Evolutionary conservation across 1,140 invertebrate genomes (phyloP), one percentile per base, ranked within the genome.

Genomic region (Neomicropteryx cornuta): DNA sequence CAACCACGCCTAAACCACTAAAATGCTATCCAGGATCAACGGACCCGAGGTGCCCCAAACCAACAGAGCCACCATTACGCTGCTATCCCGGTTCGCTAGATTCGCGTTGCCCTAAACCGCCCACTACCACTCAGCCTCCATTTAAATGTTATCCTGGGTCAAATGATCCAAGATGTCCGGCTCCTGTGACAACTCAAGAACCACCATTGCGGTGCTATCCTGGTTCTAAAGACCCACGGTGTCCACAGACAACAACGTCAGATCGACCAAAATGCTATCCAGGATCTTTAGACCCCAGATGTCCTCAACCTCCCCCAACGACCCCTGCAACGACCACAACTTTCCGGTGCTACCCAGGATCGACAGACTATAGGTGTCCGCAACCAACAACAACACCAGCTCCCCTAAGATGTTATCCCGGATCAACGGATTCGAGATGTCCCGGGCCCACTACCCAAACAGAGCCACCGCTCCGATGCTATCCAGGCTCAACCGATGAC

Each of bases 31-130:
- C 56, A 29, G 58, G 55, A 6, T 51, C 49, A 18, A 43, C 33
- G 3, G 58, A 54, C 43, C 49, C 33, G 32, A 42, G 47, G 23
- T 61, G 54, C 38, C 23, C 43, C 21, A 27, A 17, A 23, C 38
- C 36, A 4, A 13, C 18, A 14, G 11, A 21, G 18, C 28, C 45
- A 1, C 46, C 51, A 6, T 37, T 45, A 11, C 53, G 47, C 33
- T 62, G 60, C 32, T 64, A 50, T 27, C 58, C 61, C 2, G 63
- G 63, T 18, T 60, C 59, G 18, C 49, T 48, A 18, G 65, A 67
- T 55, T 59, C 64, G 4, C 54, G 60, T 14, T 68, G 64, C 24
- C 55, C 59, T 4, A 42, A 50, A 21, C 48, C 49, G 5, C 47
- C 49, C 48, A 30, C 41, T 17, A 28, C 42, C 18, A 38, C 51